Evolutionary conservation across 2,113 vertebrate species (phyloP), one percentile per base, ranked within the genome.

Genomic region (Sinocyclocheilus maitianheensis): DNA sequence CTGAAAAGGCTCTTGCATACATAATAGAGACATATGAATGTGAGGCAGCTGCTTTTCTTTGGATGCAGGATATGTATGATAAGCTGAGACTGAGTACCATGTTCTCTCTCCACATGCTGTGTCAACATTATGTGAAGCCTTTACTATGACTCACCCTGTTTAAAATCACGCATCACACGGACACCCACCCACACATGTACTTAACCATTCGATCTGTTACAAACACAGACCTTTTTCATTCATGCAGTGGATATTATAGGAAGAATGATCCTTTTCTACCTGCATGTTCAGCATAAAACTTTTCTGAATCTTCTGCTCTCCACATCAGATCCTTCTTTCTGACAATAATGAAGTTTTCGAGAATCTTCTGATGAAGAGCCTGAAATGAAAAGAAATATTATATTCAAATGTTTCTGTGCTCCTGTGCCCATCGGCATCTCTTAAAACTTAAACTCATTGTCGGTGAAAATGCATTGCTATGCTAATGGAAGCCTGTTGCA

Each of bases 211-310:
- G 77, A 34, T 65, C 69, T 65, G 24, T 65, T 43, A 43, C 24
- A 82, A 55, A 81, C 75, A 60, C 46, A 85, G 18, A n/a, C 55
- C 85, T 34, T 16, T 63, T 30, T 5, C 60, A 82, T 81, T 77
- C 80, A 83, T 43, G 34, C 79, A 51, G 1, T 65, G 11, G 18
- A 24, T 77, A 16, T 3, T 7, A 37, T 2, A 34, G 16, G 51
- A 10, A 4, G 20, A 67, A 65, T 14, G 0, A 71, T 0, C n/a
- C 0, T 65, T 26, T 26, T 90, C 79, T 90, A 98, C 98, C 97
- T 90, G 95, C 91, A 84, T 99, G 98, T 89, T 99, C 97, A 40
- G 89, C 93, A 86, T 99, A 99, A 92, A 99, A 99, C 60, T 77
- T 94, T 91, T 94, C 94, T 12, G 96, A 98, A 77, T 97, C 95